Evolutionary conservation across 1,140 invertebrate genomes (phyloP).

Genomic region (Artemia franciscana): DNA sequence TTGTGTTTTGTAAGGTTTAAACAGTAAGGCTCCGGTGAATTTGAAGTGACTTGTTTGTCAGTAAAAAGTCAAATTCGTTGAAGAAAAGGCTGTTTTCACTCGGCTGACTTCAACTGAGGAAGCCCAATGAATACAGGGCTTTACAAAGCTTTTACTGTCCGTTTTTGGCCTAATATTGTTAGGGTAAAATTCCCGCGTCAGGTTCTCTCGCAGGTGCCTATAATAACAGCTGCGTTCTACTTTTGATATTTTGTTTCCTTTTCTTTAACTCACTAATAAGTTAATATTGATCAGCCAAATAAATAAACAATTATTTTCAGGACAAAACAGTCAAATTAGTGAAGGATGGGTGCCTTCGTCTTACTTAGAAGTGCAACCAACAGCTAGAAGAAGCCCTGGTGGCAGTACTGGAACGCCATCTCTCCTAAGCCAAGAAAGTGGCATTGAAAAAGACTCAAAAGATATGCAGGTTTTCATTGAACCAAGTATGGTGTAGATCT

Average conservation of each 20-base stretch:
- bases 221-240: no score
- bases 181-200: no score
- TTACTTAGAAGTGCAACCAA: constrained; percentile 52
- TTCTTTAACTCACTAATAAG: background rate
- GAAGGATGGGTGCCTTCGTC: constrained; percentile 84
- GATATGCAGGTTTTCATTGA: background rate
- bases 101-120: no score
- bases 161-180: no score
- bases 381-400: constrained; percentile 21
- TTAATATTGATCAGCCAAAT: constrained; percentile 3
- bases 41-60: no score
- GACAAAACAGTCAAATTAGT: constrained; percentile 20
- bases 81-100: no score
- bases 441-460: constrained; percentile 8
- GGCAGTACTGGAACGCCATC: constrained; percentile 17
- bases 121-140: no score
- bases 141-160: no score
- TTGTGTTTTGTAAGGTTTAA: no score
- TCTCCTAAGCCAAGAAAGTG: constrained; percentile 22
- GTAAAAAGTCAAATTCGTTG: no score
- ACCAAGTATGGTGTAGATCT: no score
- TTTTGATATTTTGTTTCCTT: background rate
- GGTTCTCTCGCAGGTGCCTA: background rate
- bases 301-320: background rate
- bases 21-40: no score